Evolutionary conservation across 2,888 invertebrate species (phyloP), one percentile per base, ranked within the genome.

Genomic region (Parasteatoda lunata): DNA sequence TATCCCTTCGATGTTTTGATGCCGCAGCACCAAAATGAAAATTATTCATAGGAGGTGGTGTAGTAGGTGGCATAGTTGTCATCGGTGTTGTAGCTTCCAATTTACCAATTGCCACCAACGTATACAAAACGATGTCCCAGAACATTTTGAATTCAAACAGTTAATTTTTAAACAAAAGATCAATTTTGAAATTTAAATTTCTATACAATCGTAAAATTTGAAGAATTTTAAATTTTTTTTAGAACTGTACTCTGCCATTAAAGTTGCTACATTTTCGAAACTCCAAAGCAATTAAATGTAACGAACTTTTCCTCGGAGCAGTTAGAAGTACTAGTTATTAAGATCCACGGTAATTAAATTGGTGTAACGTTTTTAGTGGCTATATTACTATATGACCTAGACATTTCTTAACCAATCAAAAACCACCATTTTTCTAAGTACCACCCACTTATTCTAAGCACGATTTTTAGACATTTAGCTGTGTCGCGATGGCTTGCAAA

Each of bases 1-100:
- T 88, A 64, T 85, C 82, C 30, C 81, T 73, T 9, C 88, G 81
- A 30, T 88, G 82, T 13, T 78, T 68, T 4, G 88, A 88, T n/a
- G 84, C 85, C 3, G 54, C 70, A 71, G 77, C 85, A 45, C 75
- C 84, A n/a, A 54, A 7, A n/a, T 71, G 85, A 48, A 82, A 78
- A 13, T 73, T 59, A 68, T 78, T 79, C 30, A 79, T 52, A 15
- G 85, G 82, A 0, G 75, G 83, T 6, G 79, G 83, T 48, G 88
- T 82, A 5, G 88, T 88, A 1, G 88, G 82, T 66, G 88, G 88
- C 11, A 78, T 65, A 30, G 88, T 88, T 13, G 88, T 82, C 83
- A 83, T 88, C 1, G 88, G 88, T 3, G 88, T 88, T 3, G 88
- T 88, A 3, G 88, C 87, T 49, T 72, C 76, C 13, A 80, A 54